Conservation (phyloP, 2,113 vertebrate genomes). For the Tretioscincus oriximinensis region DNA sequence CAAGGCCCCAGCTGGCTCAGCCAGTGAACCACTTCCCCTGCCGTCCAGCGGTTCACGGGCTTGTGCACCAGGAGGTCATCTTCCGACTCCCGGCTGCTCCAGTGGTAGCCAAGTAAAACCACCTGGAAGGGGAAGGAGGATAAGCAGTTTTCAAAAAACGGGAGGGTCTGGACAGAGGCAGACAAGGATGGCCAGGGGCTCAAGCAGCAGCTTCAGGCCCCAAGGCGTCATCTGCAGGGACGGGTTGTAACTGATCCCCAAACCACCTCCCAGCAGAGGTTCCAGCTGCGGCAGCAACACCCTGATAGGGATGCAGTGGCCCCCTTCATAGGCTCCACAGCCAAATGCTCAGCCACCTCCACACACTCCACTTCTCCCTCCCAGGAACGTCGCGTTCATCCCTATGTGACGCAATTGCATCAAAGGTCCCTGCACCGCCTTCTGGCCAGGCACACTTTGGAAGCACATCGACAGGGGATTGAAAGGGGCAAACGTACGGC, state of each 20-base stretch:
- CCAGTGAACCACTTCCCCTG: slow-evolving; percentile 88
- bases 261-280: too few relatives aligned
- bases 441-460: too few relatives aligned
- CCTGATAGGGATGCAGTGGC: too few relatives aligned
- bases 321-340: neutral
- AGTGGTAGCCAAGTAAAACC: slow-evolving; percentile 88
- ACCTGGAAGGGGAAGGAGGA: slow-evolving; percentile 68
- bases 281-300: too few relatives aligned
- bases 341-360: neutral
- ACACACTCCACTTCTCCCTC: neutral
- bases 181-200: neutral
- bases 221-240: too few relatives aligned
- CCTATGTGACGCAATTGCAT: too few relatives aligned
- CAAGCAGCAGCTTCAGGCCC: neutral
- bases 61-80: slow-evolving; percentile 86
- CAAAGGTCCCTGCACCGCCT: neutral
- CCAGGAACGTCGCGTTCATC: too few relatives aligned
- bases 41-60: slow-evolving; percentile 84
- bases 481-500: slow-evolving; percentile 76
- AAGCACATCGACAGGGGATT: neutral
- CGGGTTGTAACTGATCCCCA: too few relatives aligned
- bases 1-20: slow-evolving; percentile 88
- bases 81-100: slow-evolving; percentile 84
- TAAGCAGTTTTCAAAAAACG: too few relatives aligned
- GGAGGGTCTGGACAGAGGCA: neutral